Percentiles rank a stretch among this genome's conserved stretches.
These are phyloP conservation scores for Monochamus alternatus DNA, from an alignment of 2,888 invertebrate genomes.

Conservation along the genomic window DNA sequence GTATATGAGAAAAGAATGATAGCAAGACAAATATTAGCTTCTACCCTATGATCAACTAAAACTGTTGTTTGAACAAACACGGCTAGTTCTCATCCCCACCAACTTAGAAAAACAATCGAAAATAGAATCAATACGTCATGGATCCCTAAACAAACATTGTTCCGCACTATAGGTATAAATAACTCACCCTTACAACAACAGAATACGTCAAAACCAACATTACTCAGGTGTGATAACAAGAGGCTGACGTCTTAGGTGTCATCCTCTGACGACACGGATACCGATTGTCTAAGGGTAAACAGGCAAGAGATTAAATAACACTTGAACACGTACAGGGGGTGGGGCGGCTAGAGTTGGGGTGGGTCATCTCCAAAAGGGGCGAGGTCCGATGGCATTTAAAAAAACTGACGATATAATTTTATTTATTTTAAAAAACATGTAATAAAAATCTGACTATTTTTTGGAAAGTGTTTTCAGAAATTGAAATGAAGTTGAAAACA, in stretches of 20 bases:
- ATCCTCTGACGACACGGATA: conserved; percentile 42
- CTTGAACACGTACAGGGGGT: conserved; percentile 22
- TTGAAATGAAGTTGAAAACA: no score
- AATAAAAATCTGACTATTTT: no score
- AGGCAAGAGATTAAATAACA: conserved; percentile 13
- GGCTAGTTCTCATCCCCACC: background rate
- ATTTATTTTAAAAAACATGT: no score
- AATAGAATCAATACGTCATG: conserved; percentile 30
- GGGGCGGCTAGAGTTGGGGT: background rate
- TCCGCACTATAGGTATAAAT: conserved; percentile 40
- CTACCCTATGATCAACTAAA: background rate
- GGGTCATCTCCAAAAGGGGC: background rate
- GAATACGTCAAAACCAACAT: conserved; percentile 54
- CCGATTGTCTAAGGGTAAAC: conserved; percentile 44
- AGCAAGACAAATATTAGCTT: background rate
- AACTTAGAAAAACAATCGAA: conserved; percentile 14
- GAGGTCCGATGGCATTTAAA: no score
- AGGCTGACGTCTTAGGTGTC: conserved; percentile 43
- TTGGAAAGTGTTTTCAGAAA: no score
- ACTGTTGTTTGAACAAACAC: background rate
- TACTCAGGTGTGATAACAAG: conserved; percentile 60
- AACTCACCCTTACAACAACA: conserved; percentile 60
- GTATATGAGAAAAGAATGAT: background rate
- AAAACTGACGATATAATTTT: no score
- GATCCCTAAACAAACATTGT: conserved; percentile 41